A percentile compares a stretch with the other conserved stretches of the same genome.
Conservation (phyloP, 2,113 vertebrate species). For the Nestor notabilis region DNA sequence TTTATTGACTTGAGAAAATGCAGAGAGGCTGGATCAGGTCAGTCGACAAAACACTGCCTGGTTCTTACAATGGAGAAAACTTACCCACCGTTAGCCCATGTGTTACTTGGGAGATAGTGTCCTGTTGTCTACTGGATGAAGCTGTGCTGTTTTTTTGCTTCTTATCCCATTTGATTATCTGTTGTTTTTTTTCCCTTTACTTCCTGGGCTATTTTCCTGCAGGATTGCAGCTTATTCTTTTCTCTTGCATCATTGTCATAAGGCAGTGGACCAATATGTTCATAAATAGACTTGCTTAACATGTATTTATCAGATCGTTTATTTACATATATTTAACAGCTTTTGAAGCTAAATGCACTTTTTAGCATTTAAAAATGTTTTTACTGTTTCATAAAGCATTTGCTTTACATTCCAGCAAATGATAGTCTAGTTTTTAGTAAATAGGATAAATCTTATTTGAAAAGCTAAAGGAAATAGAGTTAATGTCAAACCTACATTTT, state of each 20-base stretch:
- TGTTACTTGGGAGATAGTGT: neutral
- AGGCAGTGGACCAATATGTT: neutral
- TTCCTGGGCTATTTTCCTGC: neutral
- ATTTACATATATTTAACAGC: neutral
- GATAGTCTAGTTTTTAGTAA: neutral
- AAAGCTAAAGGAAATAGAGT: neutral
- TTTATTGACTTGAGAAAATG: constrained; percentile 28
- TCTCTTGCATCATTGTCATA: neutral
- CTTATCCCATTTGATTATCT: neutral
- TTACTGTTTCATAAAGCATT: neutral
- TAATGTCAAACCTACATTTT: neutral
- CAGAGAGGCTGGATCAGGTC: constrained; percentile 18
- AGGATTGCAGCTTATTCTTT: neutral
- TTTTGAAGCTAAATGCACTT: neutral
- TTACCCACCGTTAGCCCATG: neutral
- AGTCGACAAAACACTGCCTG: neutral
- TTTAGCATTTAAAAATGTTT: no score
- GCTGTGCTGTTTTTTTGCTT: neutral
- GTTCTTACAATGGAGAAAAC: neutral
- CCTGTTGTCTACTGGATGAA: neutral
- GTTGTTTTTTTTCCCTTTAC: neutral
- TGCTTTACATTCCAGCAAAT: neutral
- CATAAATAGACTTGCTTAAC: neutral
- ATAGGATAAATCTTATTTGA: neutral
- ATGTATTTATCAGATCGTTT: neutral